Base-by-base conservation (phyloP, 2,797 vertebrate species). In the Hylomyscus alleni region DNA sequence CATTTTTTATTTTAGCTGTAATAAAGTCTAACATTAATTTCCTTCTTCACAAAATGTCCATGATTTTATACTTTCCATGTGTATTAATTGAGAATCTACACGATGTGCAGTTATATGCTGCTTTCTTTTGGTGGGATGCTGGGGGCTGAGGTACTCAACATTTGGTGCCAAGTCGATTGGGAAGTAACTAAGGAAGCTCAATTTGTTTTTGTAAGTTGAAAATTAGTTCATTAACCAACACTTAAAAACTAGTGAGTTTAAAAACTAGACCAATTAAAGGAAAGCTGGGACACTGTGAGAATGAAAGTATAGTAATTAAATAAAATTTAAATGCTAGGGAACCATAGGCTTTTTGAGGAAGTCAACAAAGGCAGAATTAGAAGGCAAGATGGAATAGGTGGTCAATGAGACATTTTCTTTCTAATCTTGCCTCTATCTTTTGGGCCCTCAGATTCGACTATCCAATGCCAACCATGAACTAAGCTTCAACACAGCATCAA, bases 21-120 rank as follows among this genome's bases (percentile, higher is more conserved):
- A 7, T 56, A 56, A 78, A 72, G 82, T 62, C 10, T 58, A 83
- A 72, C 29, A 0, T n/a, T 93, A 90, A 44, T 40, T 86, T 86
- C 75, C 2, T 82, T 40, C 1, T 90, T 60, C 29, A 52, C 4
- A 75, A 54, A 77, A 52, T 29, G 58, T 84, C 24, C n/a, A 24
- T 93, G 86, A 54, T 81, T 92, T 81, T 88, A 94, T 54, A 77
- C 65, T 95, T 93, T 89, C 76, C 60, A 44, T 17, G 77, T 24
- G 76, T 92, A 78, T 76, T 75, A 81, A 69, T 73, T 91, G 50
- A 93, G 82, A 94, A 78, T n/a, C 29, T 86, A 37, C 47, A 58
- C 8, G 52, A 69, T 56, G 13, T 5, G 26, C 86, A 62, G 37
- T 31, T 11, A 7, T 84, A 34, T 58, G 83, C n/a, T 80, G 29